Evolutionary conservation across 2,888 invertebrate genomes (phyloP).

Genomic region (Flexamia atlantica): DNA sequence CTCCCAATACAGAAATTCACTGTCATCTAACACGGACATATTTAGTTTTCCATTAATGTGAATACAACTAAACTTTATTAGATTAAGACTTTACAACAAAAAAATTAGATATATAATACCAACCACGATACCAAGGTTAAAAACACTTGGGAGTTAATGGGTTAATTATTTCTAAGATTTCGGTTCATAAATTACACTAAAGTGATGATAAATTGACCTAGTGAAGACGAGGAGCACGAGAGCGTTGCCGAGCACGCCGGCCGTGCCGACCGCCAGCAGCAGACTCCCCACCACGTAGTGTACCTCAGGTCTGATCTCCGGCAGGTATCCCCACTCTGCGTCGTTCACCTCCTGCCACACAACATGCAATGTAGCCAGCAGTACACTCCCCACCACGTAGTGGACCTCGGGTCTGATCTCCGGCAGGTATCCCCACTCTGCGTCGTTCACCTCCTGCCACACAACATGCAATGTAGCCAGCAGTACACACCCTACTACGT

Average conservation of each 20-base stretch:
- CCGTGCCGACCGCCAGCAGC: constrained; percentile 71
- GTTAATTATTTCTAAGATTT: no score
- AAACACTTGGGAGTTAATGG: no score
- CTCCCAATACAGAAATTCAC: no score
- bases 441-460: constrained; percentile 14
- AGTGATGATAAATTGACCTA: no score
- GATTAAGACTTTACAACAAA: no score
- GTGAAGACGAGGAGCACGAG: constrained; percentile 73
- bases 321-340: constrained; percentile 44
- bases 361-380: constrained; percentile 61
- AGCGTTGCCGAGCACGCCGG: constrained; percentile 72
- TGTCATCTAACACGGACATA: no score
- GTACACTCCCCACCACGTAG: constrained; percentile 70
- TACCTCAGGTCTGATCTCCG: constrained; percentile 64
- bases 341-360: constrained; percentile 60
- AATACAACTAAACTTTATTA: no score
- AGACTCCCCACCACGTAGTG: constrained; percentile 71
- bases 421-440: constrained; percentile 43
- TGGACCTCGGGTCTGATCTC: constrained; percentile 67
- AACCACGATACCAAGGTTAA: no score
- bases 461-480: no score
- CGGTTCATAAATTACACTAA: no score
- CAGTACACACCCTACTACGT: constrained; percentile 69
- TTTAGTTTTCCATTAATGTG: no score
- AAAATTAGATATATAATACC: no score